Evolutionary conservation across 2,888 invertebrate genomes (phyloP), one percentile per base, ranked within the genome.

Genomic region (Prosopocoilus inquinatus): DNA sequence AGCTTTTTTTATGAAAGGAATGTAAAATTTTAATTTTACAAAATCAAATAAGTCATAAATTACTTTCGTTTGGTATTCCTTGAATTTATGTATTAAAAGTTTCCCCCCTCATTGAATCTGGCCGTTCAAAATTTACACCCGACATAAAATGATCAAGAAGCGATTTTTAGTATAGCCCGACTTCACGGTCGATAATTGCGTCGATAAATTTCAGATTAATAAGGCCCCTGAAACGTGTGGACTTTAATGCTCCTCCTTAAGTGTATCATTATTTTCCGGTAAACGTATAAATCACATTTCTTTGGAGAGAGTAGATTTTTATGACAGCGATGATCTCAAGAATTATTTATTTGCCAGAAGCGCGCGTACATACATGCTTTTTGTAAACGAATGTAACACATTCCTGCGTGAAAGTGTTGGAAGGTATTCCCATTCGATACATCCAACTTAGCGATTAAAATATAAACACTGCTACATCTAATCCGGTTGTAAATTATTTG

Each of bases 151-250:
- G 20, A 28, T 28, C 20, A 28, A 28, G 20, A 28, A 28, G 20
- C 20, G 20, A 28, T 28, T 28, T 28, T 28, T 28, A 28, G 20
- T 28, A n/a, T n/a, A 28, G 20, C 20, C 20, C 20, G 7, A 28
- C 20, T 28, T 28, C 20, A 28, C 20, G 20, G 20, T 28, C 20
- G 20, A 28, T 28, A 28, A 28, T 28, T 9, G n/a, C 16, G 35
- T 9, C 20, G 9, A 46, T 51, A 51, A 51, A 51, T 46, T 45
- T 45, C 35, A 9, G 51, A 51, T 51, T 51, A 38, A 51, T 51
- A 45, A 50, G 35, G 20, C 28, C 44, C 45, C 45, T 35, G 45
- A 45, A 20, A 38, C 20, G 46, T 45, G 51, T 12, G 16, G 51
- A 45, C 46, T 13, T 51, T 50, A 50, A 50, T 50, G 34, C 44